Evolutionary conservation across 2,797 vertebrate genomes (phyloP).

Genomic region (Sebastes hopkinsi): DNA sequence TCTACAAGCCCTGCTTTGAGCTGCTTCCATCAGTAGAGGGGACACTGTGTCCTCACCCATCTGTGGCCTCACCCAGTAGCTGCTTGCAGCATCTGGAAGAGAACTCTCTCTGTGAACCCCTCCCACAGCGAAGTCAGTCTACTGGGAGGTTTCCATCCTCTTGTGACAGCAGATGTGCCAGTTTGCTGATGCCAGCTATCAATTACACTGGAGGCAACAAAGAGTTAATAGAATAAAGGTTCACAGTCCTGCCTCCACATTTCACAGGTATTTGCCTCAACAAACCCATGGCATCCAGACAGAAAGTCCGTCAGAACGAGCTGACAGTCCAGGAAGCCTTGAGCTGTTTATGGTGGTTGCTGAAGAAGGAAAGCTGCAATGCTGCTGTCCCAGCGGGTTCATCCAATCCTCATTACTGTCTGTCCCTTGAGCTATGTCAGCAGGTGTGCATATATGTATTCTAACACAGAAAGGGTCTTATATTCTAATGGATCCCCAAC

Average conservation of each 20-base stretch:
- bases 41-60: background rate
- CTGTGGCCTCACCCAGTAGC: background rate
- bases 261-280: constrained; percentile 24
- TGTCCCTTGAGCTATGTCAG: background rate
- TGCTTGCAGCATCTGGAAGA: constrained; percentile 4
- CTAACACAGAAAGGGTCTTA: background rate
- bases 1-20: background rate
- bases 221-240: background rate
- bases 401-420: background rate
- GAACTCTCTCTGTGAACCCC: constrained; percentile 1
- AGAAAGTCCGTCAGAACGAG: constrained; percentile 17
- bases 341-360: constrained; percentile 23
- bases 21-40: background rate
- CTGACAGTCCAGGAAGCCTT: background rate
- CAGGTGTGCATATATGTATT: background rate
- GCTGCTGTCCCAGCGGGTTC: background rate
- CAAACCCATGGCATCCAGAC: constrained; percentile 7
- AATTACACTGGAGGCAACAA: constrained; percentile 6
- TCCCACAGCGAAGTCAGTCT: constrained; percentile 15
- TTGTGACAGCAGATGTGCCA: constrained; percentile 29
- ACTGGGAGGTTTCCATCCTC: constrained; percentile 1
- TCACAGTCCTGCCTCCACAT: constrained; percentile 14
- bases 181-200: constrained; percentile 19
- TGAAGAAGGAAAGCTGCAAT: background rate
- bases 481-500: background rate